Evolutionary conservation across 2,113 vertebrate genomes (phyloP), one percentile per base, ranked within the genome.

Genomic region (Periophthalmus modestus): DNA sequence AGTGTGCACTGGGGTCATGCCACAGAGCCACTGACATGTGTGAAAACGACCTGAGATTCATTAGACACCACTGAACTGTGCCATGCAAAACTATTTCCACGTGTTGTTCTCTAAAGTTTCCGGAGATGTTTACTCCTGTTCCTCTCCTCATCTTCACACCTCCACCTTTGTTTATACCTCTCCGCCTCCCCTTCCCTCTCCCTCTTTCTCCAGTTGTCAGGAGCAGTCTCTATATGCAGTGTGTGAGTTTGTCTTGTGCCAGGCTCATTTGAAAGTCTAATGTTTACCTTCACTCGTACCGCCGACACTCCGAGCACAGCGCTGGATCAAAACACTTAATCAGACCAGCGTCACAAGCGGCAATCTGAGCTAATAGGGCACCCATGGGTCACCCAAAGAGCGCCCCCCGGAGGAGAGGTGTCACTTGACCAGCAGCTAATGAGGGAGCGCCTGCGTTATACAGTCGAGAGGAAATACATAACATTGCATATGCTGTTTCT

Each of bases 231-330:
- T 78, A 75, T 82, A 70, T 80, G 76, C 72, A 71, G 82, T 71
- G 79, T 85, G 82, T 71, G 78, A 89, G 85, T 88, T 89, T 89
- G 82, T 88, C 87, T 24, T 90, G 76, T 39, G 63, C 70, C 84
- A 7, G 18, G 18, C 50, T 89, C 82, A 89, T 92, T 91, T 91
- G 78, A 91, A 92, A 92, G 89, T 90, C 88, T 88, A 89, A 91
- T 93, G 65, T 58, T 78, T 66, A 68, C 80, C 74, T 83, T 83
- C 79, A 72, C 84, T 87, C 81, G 82, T 78, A 68, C 73, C 74
- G 78, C 73, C 68, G 10, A 69, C 82, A 82, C 68, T 82, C 89
- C 66, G 77, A 87, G 84, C 43, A n/a, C 50, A 62, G 66, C 75
- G 7, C 63, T 66, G 69, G 63, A 82, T 81, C 81, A 72, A 86